Conservation (phyloP, 2,797 vertebrate species). For the Hippocampus kuda region DNA sequence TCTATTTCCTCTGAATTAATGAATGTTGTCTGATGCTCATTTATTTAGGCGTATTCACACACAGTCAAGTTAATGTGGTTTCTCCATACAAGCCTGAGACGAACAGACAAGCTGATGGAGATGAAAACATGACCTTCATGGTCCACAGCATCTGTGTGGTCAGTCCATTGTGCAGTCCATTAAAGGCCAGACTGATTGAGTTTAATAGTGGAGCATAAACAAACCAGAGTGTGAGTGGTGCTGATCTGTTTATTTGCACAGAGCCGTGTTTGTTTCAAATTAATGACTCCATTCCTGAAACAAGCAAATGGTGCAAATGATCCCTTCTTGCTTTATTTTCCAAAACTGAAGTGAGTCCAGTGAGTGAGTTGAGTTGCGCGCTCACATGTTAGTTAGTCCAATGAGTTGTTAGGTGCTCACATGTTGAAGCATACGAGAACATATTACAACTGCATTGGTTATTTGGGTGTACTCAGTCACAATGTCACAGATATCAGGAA, state of each 20-base stretch:
- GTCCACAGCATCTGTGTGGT: neutral
- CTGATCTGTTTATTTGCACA: slow-evolving; percentile 32
- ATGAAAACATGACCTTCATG: neutral
- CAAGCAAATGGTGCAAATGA: slow-evolving; percentile 9
- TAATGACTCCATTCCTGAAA: slow-evolving; percentile 45
- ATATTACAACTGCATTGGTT: slow-evolving; percentile 33
- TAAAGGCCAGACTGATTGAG: slow-evolving; percentile 38
- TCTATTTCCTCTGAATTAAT: neutral
- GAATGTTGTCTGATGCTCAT: neutral
- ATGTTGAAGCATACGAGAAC: slow-evolving; percentile 1
- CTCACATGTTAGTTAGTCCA: slow-evolving; percentile 10
- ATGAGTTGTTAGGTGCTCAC: slow-evolving; percentile 10
- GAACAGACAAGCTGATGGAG: neutral
- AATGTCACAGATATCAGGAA: neutral
- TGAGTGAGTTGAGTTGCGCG: slow-evolving; percentile 13
- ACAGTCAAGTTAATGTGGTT: neutral
- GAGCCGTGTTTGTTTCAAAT: slow-evolving; percentile 43
- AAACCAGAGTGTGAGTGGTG: slow-evolving; percentile 20
- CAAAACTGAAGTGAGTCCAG: slow-evolving; percentile 13
- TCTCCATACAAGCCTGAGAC: neutral
- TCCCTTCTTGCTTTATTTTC: slow-evolving; percentile 24
- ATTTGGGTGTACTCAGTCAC: slow-evolving; percentile 17
- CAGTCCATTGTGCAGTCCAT: slow-evolving; percentile 2
- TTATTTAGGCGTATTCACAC: neutral
- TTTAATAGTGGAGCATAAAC: slow-evolving; percentile 39